Conservation (phyloP, 2,888 invertebrate species). For the Anthrax anthrax region DNA sequence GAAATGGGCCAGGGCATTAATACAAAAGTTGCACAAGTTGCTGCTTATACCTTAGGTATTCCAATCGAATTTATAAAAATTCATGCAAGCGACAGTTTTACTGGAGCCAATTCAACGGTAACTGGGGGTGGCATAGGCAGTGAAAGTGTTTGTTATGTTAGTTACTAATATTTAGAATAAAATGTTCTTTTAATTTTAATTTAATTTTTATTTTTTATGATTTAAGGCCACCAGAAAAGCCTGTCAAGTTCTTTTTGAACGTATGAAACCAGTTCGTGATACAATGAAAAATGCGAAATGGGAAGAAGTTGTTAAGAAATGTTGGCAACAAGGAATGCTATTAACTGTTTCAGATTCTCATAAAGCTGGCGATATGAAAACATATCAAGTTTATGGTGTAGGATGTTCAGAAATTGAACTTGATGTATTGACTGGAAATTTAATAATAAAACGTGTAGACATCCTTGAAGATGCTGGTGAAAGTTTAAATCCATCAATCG, state of each 20-base stretch:
- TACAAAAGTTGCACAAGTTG: slow-evolving; percentile 55
- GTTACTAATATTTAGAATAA: neutral
- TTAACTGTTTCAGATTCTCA: slow-evolving; percentile 43
- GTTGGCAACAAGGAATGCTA: slow-evolving; percentile 37
- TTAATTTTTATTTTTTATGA: slow-evolving; percentile 43
- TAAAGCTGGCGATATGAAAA: slow-evolving; percentile 32
- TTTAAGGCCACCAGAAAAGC: slow-evolving; percentile 39
- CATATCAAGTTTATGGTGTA: slow-evolving; percentile 46
- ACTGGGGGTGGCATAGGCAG: slow-evolving; percentile 54
- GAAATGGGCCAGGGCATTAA: slow-evolving; percentile 65
- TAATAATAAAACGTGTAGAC: slow-evolving; percentile 43
- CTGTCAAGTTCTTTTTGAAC: slow-evolving; percentile 41
- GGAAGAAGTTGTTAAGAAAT: slow-evolving; percentile 40
- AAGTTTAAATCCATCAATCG: slow-evolving; percentile 50
- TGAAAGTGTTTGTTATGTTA: slow-evolving; percentile 42
- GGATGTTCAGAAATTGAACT: slow-evolving; percentile 51
- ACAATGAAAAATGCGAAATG: slow-evolving; percentile 39
- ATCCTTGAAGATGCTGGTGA: slow-evolving; percentile 51
- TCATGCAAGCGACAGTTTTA: slow-evolving; percentile 43
- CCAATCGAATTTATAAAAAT: slow-evolving; percentile 46
- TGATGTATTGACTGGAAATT: slow-evolving; percentile 55
- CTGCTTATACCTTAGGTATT: slow-evolving; percentile 50
- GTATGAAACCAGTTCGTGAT: slow-evolving; percentile 42
- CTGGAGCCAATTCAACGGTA: slow-evolving; percentile 44
- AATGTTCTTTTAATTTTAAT: slow-evolving; percentile 30